Percentiles rank a stretch among this genome's conserved stretches.
These are phyloP conservation scores for Piezodorus guildinii DNA, from an alignment of 1,140 invertebrate genomes.

Conservation along the genomic window DNA sequence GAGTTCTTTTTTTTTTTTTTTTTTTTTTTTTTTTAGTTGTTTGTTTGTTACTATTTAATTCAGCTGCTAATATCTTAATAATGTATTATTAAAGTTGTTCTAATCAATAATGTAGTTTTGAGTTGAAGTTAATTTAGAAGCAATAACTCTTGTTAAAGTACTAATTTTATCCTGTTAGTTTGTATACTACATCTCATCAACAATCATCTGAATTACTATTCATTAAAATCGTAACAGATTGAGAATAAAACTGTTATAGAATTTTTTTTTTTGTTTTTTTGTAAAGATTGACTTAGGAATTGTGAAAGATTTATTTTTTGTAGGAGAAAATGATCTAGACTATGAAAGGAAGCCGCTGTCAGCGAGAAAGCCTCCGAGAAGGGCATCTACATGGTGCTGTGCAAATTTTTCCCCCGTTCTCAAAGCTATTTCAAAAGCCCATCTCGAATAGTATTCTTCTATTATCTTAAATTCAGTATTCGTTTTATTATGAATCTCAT, in stretches of 20 bases:
- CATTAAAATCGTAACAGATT: background rate
- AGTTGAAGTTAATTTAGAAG: too few species aligned
- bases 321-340: background rate
- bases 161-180: too few species aligned
- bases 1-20: too few species aligned
- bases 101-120: too few species aligned
- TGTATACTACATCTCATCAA: too few species aligned
- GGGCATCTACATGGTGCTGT: slow-evolving; percentile 30
- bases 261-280: slow-evolving; percentile 4
- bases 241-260: background rate
- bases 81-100: too few species aligned
- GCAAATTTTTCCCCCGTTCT: slow-evolving; percentile 27
- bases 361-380: background rate
- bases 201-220: background rate
- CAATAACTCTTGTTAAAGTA: too few species aligned
- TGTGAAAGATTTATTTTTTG: slow-evolving; percentile 2
- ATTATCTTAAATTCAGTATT: too few species aligned
- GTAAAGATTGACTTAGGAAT: background rate
- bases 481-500: too few species aligned
- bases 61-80: too few species aligned
- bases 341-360: background rate
- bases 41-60: too few species aligned
- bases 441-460: slow-evolving; percentile 25
- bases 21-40: too few species aligned
- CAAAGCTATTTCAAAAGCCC: slow-evolving; percentile 29